Conservation (phyloP, 2,888 invertebrate species). For the Cactoblastis cactorum region DNA sequence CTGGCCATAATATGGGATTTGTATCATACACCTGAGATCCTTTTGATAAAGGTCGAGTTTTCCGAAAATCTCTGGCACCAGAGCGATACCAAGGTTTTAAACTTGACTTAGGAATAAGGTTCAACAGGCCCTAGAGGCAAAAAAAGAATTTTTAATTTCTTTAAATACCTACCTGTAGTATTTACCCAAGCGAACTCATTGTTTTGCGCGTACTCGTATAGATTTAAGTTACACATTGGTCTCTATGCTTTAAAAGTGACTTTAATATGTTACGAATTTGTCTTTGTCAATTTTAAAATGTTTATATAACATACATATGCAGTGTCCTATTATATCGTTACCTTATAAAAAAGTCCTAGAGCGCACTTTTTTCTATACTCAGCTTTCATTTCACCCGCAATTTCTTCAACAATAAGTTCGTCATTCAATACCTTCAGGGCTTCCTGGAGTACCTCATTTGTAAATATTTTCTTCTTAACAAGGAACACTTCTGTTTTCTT, state of each 20-base stretch:
- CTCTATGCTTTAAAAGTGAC: no score
- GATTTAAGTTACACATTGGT: no score
- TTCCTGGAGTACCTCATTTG: slow-evolving; percentile 65
- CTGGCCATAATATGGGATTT: slow-evolving; percentile 81
- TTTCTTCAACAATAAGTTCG: slow-evolving; percentile 80
- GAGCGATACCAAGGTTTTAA: slow-evolving; percentile 68
- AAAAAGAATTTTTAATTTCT: slow-evolving; percentile 5
- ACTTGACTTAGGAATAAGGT: slow-evolving; percentile 62
- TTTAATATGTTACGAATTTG: no score
- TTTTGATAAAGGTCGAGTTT: slow-evolving; percentile 78
- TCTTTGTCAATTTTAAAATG: no score
- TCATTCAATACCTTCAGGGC: slow-evolving; percentile 74
- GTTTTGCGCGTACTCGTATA: no score
- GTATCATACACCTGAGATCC: slow-evolving; percentile 82
- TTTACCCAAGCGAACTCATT: no score
- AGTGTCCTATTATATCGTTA: no score
- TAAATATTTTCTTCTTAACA: slow-evolving; percentile 52
- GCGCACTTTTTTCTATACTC: slow-evolving; percentile 81
- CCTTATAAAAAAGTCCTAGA: slow-evolving; percentile 83
- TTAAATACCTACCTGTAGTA: no score
- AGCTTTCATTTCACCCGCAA: slow-evolving; percentile 79
- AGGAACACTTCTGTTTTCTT: slow-evolving; percentile 74
- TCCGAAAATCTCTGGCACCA: slow-evolving; percentile 66
- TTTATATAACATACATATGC: no score
- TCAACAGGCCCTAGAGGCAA: slow-evolving; percentile 63